phyloP scores from a whole-genome alignment of 2,113 vertebrate genomes.

The Anas platyrhynchos region DNA sequence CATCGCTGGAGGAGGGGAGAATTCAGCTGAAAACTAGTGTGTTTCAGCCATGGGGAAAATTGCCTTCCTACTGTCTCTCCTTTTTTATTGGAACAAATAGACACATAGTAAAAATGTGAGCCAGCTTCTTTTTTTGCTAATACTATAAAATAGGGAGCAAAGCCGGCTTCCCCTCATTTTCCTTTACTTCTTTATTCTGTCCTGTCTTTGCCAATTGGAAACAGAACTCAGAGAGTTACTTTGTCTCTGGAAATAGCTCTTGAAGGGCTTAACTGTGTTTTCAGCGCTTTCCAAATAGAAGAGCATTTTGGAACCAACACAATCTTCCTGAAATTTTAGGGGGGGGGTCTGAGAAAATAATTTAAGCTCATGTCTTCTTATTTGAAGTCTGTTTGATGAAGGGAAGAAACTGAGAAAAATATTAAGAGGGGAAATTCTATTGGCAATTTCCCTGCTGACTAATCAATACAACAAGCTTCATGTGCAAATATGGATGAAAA shows the following conservation, averaged over 20 bases:
- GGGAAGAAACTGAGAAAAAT: neutral
- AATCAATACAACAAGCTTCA: neutral
- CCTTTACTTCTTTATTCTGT: conserved; percentile 40
- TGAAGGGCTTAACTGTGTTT: conserved; percentile 1
- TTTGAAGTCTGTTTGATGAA: neutral
- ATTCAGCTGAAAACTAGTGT: neutral
- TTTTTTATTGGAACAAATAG: conserved; percentile 36
- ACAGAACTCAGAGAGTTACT: neutral
- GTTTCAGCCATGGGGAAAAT: neutral
- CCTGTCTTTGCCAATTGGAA: conserved; percentile 50
- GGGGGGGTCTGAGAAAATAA: neutral
- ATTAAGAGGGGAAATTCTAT: neutral
- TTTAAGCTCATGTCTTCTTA: neutral
- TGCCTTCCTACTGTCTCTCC: conserved; percentile 18
- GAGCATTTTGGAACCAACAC: neutral
- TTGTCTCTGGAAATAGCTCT: conserved; percentile 25
- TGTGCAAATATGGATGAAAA: neutral
- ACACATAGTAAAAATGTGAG: conserved; percentile 40
- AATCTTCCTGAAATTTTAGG: neutral
- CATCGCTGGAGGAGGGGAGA: neutral
- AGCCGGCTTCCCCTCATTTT: conserved; percentile 37
- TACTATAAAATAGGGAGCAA: conserved; percentile 42
- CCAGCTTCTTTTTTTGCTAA: neutral
- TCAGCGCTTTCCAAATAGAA: conserved; percentile 15
- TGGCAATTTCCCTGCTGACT: neutral